Evolutionary conservation across 2,113 vertebrate genomes (phyloP), one percentile per base, ranked within the genome.

Genomic region (Mellivora capensis): DNA sequence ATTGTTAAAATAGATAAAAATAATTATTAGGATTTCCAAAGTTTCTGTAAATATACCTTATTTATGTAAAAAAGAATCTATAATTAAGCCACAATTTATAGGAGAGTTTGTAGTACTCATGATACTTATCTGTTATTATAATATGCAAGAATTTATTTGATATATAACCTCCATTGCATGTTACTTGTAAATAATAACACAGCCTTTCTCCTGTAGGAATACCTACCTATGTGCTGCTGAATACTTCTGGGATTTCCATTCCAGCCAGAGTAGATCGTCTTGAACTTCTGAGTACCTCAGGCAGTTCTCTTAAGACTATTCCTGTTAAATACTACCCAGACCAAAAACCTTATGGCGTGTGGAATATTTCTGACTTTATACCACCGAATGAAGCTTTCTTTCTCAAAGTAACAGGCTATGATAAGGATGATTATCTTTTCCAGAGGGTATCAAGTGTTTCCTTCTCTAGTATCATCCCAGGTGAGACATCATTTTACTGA

Each of bases 361-460:
- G 99, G 99, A 99, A 99, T 98, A 98, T 99, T 98, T 99, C 99
- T 44, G 99, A 99, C 72, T 99, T 99, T 93, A 97, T 99, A 82
- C 99, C 99, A 29, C 99, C 99, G 85, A 98, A 98, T 17, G 99
- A 99, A 98, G 99, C 99, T 85, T 99, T 99, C 98, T 99, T 99
- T 97, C 98, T 99, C 95, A 99, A 99, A 98, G 98, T 99, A 89
- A 99, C 97, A 0, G 99, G 99, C 94, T 99, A 99, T 49, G 99
- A 99, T 98, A 98, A 98, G 10, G 98, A 99, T 7, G 99, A 98
- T 94, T 99, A 99, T 97, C 95, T 99, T 77, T 99, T 99, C 96
- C 99, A 99, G 98, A 99, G 99, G 98, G 99, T 99, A 64, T 99
- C 99, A 31, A 99, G 99, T 72, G 99, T 99, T 95, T 99, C 99